phyloP scores from a whole-genome alignment of 2,113 vertebrate genomes.

The Elephantulus edwardii region DNA sequence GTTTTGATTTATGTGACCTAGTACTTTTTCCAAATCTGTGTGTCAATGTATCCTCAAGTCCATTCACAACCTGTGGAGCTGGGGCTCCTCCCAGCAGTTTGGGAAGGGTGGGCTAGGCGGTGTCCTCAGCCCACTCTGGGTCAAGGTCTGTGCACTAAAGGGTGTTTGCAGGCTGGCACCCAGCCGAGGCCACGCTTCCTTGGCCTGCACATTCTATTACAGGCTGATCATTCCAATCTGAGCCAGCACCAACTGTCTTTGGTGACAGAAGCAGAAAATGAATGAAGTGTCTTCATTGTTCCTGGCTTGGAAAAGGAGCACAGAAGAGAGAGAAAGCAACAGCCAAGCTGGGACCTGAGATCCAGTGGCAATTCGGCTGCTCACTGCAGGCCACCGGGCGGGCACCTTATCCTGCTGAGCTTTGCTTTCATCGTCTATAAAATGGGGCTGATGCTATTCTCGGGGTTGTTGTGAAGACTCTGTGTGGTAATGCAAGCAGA shows the following conservation, averaged over 20 bases:
- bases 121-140: neutral
- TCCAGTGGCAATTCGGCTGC: neutral
- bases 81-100: neutral
- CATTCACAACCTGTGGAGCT: neutral
- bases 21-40: neutral
- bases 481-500: neutral
- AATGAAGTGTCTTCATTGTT: neutral
- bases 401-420: neutral
- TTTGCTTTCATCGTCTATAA: neutral
- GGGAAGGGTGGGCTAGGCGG: neutral
- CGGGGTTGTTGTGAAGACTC: neutral
- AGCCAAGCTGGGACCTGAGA: neutral
- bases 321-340: neutral
- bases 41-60: no score
- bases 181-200: neutral
- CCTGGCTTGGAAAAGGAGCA: neutral
- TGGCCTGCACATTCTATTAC: neutral
- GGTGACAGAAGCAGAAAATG: slow-evolving; percentile 17
- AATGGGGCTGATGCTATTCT: neutral
- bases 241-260: neutral
- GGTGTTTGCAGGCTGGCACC: neutral
- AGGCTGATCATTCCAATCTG: neutral
- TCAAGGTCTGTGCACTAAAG: neutral
- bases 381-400: neutral
- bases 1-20: neutral